A percentile compares a stretch with the other conserved stretches of the same genome.
Conservation (phyloP, 2,888 invertebrate species). For the Lepidochitona cinerea region DNA sequence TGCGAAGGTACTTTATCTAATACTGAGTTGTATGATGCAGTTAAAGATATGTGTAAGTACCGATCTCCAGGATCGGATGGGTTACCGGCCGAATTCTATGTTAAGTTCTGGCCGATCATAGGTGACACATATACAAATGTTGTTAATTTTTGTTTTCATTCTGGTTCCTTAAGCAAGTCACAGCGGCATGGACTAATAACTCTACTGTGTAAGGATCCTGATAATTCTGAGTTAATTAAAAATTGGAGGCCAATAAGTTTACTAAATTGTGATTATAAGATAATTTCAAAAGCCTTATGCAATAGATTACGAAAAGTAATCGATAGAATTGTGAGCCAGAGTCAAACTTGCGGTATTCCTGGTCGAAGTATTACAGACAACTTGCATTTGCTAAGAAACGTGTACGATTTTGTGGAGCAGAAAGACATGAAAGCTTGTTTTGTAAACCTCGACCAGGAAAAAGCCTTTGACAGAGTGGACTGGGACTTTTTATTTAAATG, state of each 20-base stretch:
- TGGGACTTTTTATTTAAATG: conserved; percentile 33
- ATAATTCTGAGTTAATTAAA: conserved; percentile 27
- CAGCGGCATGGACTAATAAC: conserved; percentile 24
- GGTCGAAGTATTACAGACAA: conserved; percentile 39
- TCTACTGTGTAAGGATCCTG: conserved; percentile 34
- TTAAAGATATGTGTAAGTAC: not conserved
- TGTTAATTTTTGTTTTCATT: not conserved
- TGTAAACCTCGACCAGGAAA: conserved; percentile 40
- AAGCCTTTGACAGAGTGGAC: conserved; percentile 41
- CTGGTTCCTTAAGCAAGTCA: not conserved
- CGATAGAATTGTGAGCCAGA: conserved; percentile 19
- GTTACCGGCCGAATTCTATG: not conserved
- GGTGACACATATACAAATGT: not conserved
- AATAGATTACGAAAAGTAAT: conserved; percentile 30
- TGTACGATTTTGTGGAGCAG: conserved; percentile 33
- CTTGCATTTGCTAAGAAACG: conserved; percentile 30
- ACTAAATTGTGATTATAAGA: conserved; percentile 38
- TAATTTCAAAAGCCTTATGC: conserved; percentile 33
- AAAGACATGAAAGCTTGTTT: conserved; percentile 29
- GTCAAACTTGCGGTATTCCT: conserved; percentile 38
- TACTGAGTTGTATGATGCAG: not conserved
- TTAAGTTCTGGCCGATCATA: not conserved
- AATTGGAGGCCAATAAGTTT: conserved; percentile 41
- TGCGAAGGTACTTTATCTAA: not conserved
- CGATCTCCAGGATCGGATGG: not conserved